A percentile compares a stretch with the other conserved stretches of the same genome.
Conservation (phyloP, 23 tunicate genomes). For the Styela clava region DNA sequence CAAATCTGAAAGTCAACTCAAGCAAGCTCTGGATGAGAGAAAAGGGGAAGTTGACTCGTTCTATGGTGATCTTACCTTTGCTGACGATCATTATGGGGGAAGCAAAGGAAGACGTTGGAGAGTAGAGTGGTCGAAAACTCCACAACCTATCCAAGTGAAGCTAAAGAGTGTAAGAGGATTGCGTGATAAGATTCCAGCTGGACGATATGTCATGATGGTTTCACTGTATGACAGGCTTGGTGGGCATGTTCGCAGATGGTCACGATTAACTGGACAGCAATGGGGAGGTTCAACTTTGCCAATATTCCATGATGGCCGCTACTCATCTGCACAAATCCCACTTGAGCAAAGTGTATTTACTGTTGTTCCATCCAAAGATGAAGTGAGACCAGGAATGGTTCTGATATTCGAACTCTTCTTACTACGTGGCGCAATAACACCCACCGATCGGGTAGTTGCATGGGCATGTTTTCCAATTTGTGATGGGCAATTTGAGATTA, state of each 20-base stretch:
- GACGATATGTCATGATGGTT: conserved; percentile 89
- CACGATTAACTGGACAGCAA: conserved; percentile 77
- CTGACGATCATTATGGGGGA: conserved; percentile 88
- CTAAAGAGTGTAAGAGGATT: conserved; percentile 73
- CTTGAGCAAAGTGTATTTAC: conserved; percentile 94
- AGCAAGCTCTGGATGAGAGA: conserved; percentile 53
- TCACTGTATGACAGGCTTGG: conserved; percentile 97
- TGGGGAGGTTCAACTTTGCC: conserved; percentile 98
- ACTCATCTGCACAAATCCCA: conserved; percentile 48
- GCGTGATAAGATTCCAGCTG: conserved; percentile 78
- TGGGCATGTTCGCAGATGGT: conserved; percentile 87
- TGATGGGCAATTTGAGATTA: conserved; percentile 79
- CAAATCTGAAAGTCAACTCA: conserved; percentile 76
- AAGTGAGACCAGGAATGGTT: conserved; percentile 94
- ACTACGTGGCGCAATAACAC: conserved; percentile 78
- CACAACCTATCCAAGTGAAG: conserved; percentile 96
- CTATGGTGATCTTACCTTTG: conserved; percentile 81
- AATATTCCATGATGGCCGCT: conserved; percentile 76
- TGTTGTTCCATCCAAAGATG: conserved; percentile 82
- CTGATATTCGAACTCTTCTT: conserved; percentile 82
- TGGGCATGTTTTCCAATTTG: conserved; percentile 98
- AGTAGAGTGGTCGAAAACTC: conserved; percentile 94
- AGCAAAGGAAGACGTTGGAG: conserved; percentile 91
- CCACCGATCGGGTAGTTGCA: conserved; percentile 91
- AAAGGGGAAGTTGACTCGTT: conserved; percentile 89